Evolutionary conservation across 2,888 invertebrate species (phyloP).

Genomic region (Diplolepis rosae): DNA sequence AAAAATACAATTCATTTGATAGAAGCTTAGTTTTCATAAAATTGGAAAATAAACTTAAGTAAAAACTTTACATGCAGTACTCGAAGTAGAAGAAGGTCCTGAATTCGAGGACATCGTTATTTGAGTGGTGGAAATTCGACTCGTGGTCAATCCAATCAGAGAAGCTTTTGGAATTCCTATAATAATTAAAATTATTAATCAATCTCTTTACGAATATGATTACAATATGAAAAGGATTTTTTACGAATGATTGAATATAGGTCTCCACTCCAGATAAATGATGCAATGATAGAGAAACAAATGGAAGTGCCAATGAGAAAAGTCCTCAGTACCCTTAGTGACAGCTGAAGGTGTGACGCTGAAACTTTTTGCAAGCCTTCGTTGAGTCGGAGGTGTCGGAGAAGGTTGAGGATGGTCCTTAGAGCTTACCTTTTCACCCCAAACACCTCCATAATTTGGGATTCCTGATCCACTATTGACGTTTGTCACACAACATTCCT

Average conservation of each 20-base stretch:
- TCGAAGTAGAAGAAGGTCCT: conserved; percentile 81
- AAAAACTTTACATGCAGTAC: conserved; percentile 78
- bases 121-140: conserved; percentile 81
- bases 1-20: not conserved
- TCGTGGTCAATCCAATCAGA: conserved; percentile 85
- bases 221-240: not conserved
- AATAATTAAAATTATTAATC: not conserved
- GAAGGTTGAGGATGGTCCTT: conserved; percentile 77
- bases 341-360: conserved; percentile 86
- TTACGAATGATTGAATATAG: not conserved
- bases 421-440: conserved; percentile 63
- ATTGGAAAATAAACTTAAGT: conserved; percentile 17
- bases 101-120: conserved; percentile 83
- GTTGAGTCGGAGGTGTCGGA: conserved; percentile 89
- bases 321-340: conserved; percentile 76
- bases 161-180: conserved; percentile 89
- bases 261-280: not conserved
- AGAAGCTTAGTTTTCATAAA: not conserved
- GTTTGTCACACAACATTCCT: conserved; percentile 69
- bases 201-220: not conserved
- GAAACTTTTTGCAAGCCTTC: conserved; percentile 93
- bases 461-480: conserved; percentile 59
- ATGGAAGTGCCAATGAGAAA: conserved; percentile 27
- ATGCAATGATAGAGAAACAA: not conserved
- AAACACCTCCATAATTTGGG: conserved; percentile 63